Evolutionary conservation across 2,113 vertebrate species (phyloP), one percentile per base, ranked within the genome.

Genomic region (Nyctibius bracteatus): DNA sequence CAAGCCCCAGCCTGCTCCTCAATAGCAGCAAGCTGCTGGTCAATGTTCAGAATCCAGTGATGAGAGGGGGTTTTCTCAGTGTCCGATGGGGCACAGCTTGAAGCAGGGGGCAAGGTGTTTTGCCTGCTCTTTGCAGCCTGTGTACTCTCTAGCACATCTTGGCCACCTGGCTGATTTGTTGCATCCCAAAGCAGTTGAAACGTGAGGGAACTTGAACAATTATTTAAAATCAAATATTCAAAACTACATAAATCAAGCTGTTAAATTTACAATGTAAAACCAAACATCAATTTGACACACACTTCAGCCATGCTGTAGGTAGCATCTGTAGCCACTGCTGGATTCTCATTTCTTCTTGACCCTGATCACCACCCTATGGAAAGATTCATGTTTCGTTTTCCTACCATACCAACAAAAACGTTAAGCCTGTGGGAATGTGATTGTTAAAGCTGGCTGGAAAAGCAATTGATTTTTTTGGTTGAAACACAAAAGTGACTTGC

Each of bases 161-260:
- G 31, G 51, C 25, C 51, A 63, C 28, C 35, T 88, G 30, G 5
- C 59, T 91, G 46, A 81, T 52, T 55, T 8, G 1, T 82, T 73
- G 28, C 37, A 58, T 83, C 28, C n/a, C 51, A 83, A 90, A 80
- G 35, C 14, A 70, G 31, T 28, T 88, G 75, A 86, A 77, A 77
- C 0, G 0, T 46, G 46, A 93, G 41, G 0, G 1, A 72, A 23
- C 3, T 72, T 2, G 3, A 81, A 30, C 5, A 84, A 39, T 49
- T 86, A 10, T 77, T 97, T 83, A 43, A 88, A 86, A 78, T 70
- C 3, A 16, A 46, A 63, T 59, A 9, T 55, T 54, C 35, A 78
- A 43, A 94, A 33, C 55, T 37, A 47, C 39, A 39, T 95, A 94
- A 88, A 79, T 79, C 59, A 84, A 70, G 25, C 28, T 77, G n/a